Evolutionary conservation across 2,113 vertebrate genomes (phyloP), one percentile per base, ranked within the genome.

Genomic region (Paralichthys olivaceus): DNA sequence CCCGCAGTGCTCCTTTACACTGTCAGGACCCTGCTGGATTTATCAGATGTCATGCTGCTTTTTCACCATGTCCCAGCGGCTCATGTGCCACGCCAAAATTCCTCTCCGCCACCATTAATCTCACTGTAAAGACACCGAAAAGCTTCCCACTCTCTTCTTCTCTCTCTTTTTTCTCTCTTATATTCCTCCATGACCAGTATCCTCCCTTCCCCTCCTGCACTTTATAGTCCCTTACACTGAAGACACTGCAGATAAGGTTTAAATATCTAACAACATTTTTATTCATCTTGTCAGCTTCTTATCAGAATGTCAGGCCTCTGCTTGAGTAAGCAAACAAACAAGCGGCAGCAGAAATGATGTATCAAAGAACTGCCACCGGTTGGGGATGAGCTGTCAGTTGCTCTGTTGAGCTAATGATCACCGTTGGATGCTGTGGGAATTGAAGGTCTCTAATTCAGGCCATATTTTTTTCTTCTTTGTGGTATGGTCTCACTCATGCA

Each of bases 321-420:
- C 87, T 84, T 84, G 88, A 90, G 84, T 86, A 89, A 91, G 91
- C 88, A 94, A 91, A 93, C 87, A 93, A 91, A 89, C 86, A 79
- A 77, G 83, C 73, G 77, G 83, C 60, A 84, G 79, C 72, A 85
- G 76, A 89, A 83, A 90, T 89, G 86, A 92, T 90, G 87, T 84
- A 93, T 88, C 86, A 90, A 81, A 80, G 83, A 86, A 72, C 68
- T 83, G 80, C 86, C 90, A 90, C 62, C 9, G 54, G 71, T 81
- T 74, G 67, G 83, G 85, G 83, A 90, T 81, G 85, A 81, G 89
- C 86, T 91, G 92, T 92, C 92, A 91, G 84, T 83, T 55, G 88
- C 86, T 88, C 79, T 85, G 88, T 80, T 90, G 88, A 87, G 85
- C 89, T 90, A 91, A 92, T 93, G 84, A 92, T 93, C 81, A 89